Evolutionary conservation across 1,140 invertebrate species (phyloP).

Genomic region (Trichonephila clavipes): DNA sequence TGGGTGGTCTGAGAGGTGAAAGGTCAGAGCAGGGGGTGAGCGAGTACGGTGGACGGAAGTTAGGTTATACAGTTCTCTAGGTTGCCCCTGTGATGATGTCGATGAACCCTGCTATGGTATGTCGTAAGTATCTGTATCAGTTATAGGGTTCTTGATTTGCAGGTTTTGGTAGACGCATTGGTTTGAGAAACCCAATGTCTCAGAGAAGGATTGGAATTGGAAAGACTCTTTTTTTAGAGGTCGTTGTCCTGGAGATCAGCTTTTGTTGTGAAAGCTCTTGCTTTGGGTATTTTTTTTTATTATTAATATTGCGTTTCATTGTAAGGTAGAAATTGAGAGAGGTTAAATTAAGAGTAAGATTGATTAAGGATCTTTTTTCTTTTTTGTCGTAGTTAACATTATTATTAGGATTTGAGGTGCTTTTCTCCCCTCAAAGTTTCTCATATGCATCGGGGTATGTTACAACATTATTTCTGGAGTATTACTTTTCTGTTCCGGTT

Average conservation of each 20-base stretch:
- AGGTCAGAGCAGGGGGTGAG: conserved; percentile 35
- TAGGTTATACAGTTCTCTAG: conserved; percentile 22
- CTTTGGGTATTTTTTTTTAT: background rate
- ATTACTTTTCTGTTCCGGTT: too few relatives aligned
- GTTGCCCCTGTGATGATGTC: conserved; percentile 33
- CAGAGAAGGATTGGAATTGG: background rate
- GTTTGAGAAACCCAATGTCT: conserved; percentile 13
- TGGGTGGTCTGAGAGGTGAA: conserved; percentile 23
- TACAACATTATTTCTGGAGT: too few relatives aligned
- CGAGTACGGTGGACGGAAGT: conserved; percentile 49
- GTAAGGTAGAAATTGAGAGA: background rate
- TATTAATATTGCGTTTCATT: too few relatives aligned
- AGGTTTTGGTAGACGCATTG: background rate
- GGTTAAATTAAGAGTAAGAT: background rate
- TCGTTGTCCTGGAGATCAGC: background rate
- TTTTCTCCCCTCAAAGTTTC: too few relatives aligned
- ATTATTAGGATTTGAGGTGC: too few relatives aligned
- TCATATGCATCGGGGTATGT: too few relatives aligned
- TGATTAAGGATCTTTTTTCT: too few relatives aligned
- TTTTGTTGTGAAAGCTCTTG: background rate
- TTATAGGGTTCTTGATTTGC: conserved; percentile 2
- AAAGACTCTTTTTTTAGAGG: background rate
- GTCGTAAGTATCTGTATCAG: conserved; percentile 26
- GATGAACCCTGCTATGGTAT: conserved; percentile 47
- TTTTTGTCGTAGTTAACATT: too few relatives aligned